Base-by-base conservation (phyloP, 2,888 invertebrate species). In the Dryobota labecula region DNA sequence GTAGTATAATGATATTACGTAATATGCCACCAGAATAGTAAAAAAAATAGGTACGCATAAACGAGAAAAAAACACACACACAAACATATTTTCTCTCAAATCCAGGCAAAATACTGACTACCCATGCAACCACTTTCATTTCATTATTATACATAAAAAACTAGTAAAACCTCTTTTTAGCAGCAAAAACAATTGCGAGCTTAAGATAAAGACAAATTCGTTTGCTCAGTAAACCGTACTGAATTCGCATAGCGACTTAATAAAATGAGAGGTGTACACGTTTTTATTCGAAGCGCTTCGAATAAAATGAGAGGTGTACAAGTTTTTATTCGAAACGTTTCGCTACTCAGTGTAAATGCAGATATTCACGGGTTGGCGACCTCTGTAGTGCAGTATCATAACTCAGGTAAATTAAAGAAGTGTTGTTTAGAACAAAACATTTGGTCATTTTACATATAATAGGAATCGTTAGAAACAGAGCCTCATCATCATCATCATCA, bases 241-340 rank as follows among this genome's bases (percentile, higher is more conserved):
- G n/a, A 56, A 63, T 78, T 68, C 74, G 36, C 43, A 75, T 38
- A 61, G 66, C 38, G 71, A 79, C 68, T 78, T 78, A 77, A 78
- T 78, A 78, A 79, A 82, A 82, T 76, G 33, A 60, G 66, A 62
- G 54, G 70, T 72, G 71, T 67, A 65, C 60, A 74, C 63, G 73
- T 76, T 84, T 78, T 80, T 80, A 86, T 80, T 70, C 67, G 73
- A 74, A 77, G 64, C 66, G 60, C 71, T 82, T 70, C 57, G 70
- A 65, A 82, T 76, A 70, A 81, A 79, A 82, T 70, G 49, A 73
- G 63, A 54, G 62, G 70, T 73, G 68, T 58, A 76, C 71, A 78
- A 73, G 80, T 84, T 86, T 83, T 83, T 84, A 86, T 82, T 75
- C 73, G 76, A 71, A 80, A 66, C 70, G 67, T 74, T 82, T 76